phyloP scores from a whole-genome alignment of 2,113 vertebrate species.

The Sorex fumeus region DNA sequence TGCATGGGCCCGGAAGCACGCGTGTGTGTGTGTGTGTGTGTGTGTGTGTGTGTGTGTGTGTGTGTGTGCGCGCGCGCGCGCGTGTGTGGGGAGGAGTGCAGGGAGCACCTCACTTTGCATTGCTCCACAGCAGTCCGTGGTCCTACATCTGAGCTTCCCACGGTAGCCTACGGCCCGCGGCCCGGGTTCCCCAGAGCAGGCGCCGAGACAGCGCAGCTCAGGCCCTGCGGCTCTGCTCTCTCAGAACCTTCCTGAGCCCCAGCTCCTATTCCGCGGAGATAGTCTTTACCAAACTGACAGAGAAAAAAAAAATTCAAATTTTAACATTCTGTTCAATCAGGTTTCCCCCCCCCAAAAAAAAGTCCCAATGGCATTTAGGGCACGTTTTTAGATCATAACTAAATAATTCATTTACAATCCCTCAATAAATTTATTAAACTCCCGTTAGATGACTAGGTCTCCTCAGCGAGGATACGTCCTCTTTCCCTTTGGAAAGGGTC shows the following conservation, averaged over 20 bases:
- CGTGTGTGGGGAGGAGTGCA: neutral
- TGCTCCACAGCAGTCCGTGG: too few relatives aligned
- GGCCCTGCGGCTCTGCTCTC: neutral
- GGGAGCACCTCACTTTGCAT: too few relatives aligned
- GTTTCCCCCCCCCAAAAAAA: constrained; percentile 44
- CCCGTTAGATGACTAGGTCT: neutral
- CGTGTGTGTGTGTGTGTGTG: neutral
- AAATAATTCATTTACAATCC: neutral
- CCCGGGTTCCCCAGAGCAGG: too few relatives aligned
- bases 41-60: too few relatives aligned
- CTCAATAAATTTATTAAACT: constrained; percentile 49
- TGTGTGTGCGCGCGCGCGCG: too few relatives aligned
- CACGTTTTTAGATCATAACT: constrained; percentile 53
- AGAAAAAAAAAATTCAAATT: constrained; percentile 35
- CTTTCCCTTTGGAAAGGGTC: neutral
- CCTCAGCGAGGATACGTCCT: neutral
- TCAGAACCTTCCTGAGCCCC: constrained; percentile 60
- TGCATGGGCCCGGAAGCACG: too few relatives aligned
- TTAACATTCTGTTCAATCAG: neutral
- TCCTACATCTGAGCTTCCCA: too few relatives aligned
- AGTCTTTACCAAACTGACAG: neutral
- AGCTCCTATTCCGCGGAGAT: neutral
- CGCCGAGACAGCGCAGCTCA: too few relatives aligned
- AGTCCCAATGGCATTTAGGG: constrained; percentile 3
- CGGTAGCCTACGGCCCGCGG: too few relatives aligned